phyloP scores from a whole-genome alignment of 2,797 vertebrate species.

The Sebastes variabilis region DNA sequence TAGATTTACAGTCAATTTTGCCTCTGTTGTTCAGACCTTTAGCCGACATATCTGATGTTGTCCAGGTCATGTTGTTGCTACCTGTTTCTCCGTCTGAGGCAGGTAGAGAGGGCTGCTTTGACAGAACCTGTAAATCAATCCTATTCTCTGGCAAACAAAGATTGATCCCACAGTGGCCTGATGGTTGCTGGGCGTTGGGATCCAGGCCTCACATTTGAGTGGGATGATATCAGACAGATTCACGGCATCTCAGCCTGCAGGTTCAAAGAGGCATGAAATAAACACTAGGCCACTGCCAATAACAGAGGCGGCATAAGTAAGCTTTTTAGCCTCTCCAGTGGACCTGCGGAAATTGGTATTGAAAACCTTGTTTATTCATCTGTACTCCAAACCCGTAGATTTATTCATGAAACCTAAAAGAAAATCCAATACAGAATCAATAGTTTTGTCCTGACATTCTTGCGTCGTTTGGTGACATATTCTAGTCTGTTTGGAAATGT shows the following conservation, averaged over 20 bases:
- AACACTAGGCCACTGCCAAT: constrained; percentile 74
- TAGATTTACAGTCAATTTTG: constrained; percentile 45
- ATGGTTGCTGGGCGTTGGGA: constrained; percentile 72
- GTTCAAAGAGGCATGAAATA: constrained; percentile 87
- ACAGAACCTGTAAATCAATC: constrained; percentile 87
- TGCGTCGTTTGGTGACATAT: constrained; percentile 14
- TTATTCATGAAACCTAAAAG: constrained; percentile 66
- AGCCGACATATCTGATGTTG: constrained; percentile 55
- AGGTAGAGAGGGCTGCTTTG: constrained; percentile 81
- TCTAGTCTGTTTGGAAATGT: constrained; percentile 23
- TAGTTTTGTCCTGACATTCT: constrained; percentile 47
- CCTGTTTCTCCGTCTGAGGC: constrained; percentile 72
- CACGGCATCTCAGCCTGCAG: constrained; percentile 71
- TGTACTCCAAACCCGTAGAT: constrained; percentile 50
- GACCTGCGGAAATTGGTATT: constrained; percentile 66
- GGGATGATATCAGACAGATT: constrained; percentile 83
- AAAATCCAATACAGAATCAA: constrained; percentile 57
- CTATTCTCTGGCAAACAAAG: constrained; percentile 80
- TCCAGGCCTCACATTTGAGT: constrained; percentile 80
- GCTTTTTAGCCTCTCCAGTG: constrained; percentile 59
- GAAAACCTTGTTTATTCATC: constrained; percentile 70
- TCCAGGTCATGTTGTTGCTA: constrained; percentile 67
- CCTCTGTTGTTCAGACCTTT: constrained; percentile 39
- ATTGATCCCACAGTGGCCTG: constrained; percentile 83
- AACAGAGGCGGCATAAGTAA: constrained; percentile 63